These are phyloP conservation scores for Ornithoptera priamus DNA, from an alignment of 2,888 invertebrate genomes.

Conservation along the genomic window DNA sequence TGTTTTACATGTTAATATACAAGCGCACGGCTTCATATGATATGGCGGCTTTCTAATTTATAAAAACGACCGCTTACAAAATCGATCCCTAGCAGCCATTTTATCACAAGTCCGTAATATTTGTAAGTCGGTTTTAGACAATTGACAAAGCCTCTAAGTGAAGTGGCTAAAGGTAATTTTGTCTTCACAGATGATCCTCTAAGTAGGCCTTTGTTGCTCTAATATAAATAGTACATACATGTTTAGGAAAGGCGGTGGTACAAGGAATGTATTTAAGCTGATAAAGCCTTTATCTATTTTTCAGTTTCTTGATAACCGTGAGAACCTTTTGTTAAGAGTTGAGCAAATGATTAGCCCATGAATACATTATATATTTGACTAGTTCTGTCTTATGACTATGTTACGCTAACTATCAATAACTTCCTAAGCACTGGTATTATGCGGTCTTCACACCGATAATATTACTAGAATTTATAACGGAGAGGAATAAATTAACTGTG, in stretches of 20 bases:
- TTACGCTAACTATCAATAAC: constrained; percentile 55
- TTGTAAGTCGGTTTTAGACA: constrained; percentile 30
- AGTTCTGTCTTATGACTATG: constrained; percentile 69
- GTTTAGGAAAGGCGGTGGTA: constrained; percentile 36
- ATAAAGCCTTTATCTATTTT: constrained; percentile 17
- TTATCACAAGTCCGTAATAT: constrained; percentile 50
- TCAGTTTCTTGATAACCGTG: constrained; percentile 19
- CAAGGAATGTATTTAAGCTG: constrained; percentile 38
- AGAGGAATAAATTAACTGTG: constrained; percentile 21
- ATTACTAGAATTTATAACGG: constrained; percentile 33
- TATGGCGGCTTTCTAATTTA: constrained; percentile 73
- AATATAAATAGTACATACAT: constrained; percentile 19
- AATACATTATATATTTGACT: constrained; percentile 68
- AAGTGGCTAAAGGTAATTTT: constrained; percentile 21
- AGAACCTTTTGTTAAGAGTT: constrained; percentile 35
- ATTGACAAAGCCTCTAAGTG: constrained; percentile 34
- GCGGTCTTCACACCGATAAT: constrained; percentile 66
- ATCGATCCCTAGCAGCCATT: constrained; percentile 61
- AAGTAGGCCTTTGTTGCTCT: constrained; percentile 21
- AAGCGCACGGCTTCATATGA: constrained; percentile 76
- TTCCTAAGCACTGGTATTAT: constrained; percentile 71
- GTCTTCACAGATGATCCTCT: constrained; percentile 5
- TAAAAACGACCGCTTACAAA: constrained; percentile 65
- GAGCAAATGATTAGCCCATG: constrained; percentile 66
- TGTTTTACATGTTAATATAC: constrained; percentile 78